Conservation (phyloP, 2,888 invertebrate genomes). For the Limnephilus auricula region DNA sequence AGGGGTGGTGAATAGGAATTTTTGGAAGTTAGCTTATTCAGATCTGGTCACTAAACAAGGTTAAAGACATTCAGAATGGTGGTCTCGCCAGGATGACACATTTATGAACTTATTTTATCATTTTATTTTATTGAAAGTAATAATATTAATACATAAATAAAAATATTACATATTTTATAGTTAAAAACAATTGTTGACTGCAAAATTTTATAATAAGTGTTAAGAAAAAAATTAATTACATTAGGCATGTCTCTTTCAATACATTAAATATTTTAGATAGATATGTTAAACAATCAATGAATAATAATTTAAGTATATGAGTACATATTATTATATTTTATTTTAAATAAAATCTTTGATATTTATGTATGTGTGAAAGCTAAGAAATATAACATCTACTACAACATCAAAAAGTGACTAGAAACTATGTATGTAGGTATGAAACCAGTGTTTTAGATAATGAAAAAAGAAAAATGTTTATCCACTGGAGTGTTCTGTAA, state of each 20-base stretch:
- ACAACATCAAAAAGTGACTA: neutral
- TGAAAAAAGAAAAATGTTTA: too few species aligned
- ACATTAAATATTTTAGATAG: neutral
- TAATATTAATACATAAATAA: neutral
- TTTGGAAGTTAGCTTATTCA: too few species aligned
- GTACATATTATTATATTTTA: neutral
- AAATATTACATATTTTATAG: neutral
- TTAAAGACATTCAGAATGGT: too few species aligned
- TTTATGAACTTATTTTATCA: too few species aligned
- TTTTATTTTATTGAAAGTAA: neutral
- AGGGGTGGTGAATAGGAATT: too few species aligned
- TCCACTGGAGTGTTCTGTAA: too few species aligned
- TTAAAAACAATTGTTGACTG: neutral
- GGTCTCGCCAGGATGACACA: too few species aligned
- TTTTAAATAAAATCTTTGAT: neutral
- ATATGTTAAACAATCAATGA: neutral
- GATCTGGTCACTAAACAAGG: too few species aligned
- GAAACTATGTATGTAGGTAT: too few species aligned
- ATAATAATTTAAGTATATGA: neutral
- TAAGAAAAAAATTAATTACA: neutral
- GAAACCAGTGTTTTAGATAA: too few species aligned
- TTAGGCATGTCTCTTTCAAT: neutral
- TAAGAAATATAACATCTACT: neutral
- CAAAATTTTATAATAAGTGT: neutral
- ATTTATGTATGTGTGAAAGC: neutral